Percentiles rank a stretch among this genome's conserved stretches.
Evolutionary conservation across 2,113 vertebrate genomes (phyloP).

Genomic region (Lepus timidus): DNA sequence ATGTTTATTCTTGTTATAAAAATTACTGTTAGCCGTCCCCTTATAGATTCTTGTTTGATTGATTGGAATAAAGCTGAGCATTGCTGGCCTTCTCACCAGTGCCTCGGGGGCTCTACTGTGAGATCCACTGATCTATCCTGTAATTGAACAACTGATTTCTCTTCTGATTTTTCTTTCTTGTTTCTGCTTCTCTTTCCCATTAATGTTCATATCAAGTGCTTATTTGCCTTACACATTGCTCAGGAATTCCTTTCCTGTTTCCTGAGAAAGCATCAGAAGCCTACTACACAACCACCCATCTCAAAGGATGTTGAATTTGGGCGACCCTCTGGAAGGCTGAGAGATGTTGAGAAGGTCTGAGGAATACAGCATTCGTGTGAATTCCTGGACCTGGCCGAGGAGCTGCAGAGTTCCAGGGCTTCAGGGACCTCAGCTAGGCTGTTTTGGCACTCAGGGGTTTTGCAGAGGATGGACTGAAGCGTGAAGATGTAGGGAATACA

Average conservation of each 20-base stretch:
- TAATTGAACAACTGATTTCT: background rate
- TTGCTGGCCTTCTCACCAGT: background rate
- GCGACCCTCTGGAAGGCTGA: background rate
- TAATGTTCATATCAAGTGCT: background rate
- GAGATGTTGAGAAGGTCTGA: background rate
- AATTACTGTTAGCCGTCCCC: background rate
- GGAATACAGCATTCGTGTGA: background rate
- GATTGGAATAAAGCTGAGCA: background rate
- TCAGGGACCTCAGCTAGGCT: background rate
- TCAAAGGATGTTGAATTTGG: background rate
- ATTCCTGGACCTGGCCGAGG: background rate
- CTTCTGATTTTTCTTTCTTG: background rate
- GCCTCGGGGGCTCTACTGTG: background rate
- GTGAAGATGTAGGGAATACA: background rate
- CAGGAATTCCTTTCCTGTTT: background rate
- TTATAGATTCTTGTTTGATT: slow-evolving; percentile 20
- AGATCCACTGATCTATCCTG: background rate
- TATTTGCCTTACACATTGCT: background rate
- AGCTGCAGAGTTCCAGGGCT: background rate
- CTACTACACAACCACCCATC: background rate
- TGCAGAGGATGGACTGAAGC: background rate
- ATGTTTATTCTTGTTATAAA: background rate
- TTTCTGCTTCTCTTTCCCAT: slow-evolving; percentile 34
- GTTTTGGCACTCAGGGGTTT: background rate
- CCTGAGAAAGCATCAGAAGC: background rate